Base-by-base conservation (phyloP, 1,140 invertebrate species). In the Helicoverpa zea region DNA sequence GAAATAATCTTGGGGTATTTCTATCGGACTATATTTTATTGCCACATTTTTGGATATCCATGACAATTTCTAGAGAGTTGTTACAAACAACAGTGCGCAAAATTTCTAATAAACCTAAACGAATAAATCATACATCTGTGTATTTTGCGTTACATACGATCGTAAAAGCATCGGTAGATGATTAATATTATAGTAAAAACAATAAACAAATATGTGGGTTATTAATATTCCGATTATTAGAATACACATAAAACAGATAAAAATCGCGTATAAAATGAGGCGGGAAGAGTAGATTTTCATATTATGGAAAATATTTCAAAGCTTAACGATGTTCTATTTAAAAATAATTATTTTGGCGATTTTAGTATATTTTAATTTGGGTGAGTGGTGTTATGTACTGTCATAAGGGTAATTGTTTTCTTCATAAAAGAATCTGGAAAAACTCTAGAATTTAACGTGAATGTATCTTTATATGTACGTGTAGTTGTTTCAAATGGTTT, bases 131-230 rank as follows among this genome's bases (percentile, higher is more conserved):
- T 43, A 9, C 7, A 43, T 43, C 35, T 43, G 5, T 43, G 0
- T 43, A 43, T 23, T 23, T 23, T 23, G 23, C 23, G 23, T 23
- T 23, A 75, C 73, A 63, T 49, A 63, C 51, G 29, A 16, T 54
- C 7, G 61, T 11, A 29, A 30, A 66, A 66, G 73, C 58, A 35
- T 13, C 75, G 47, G 66, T 54, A 61, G 61, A 23, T 63, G 18
- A n/a, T 49, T 35, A 49, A 64, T 64, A 66, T 77, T 61, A 66
- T 51, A 77, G 68, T 35, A 72, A 72, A 76, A 63, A 14, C 74
- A 63, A 76, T 77, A 30, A 76, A 63, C 23, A 13, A 11, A 51
- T 74, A 75, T 77, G 75, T 77, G 75, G 75, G 75, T 77, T 29
- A 64, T 77, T 64, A 66, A 43, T 73, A 64, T 64, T 35, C 23